Percentiles rank a stretch among this genome's conserved stretches.
Evolutionary conservation across 2,113 vertebrate genomes (phyloP).

Genomic region (Pelodiscus sinensis): DNA sequence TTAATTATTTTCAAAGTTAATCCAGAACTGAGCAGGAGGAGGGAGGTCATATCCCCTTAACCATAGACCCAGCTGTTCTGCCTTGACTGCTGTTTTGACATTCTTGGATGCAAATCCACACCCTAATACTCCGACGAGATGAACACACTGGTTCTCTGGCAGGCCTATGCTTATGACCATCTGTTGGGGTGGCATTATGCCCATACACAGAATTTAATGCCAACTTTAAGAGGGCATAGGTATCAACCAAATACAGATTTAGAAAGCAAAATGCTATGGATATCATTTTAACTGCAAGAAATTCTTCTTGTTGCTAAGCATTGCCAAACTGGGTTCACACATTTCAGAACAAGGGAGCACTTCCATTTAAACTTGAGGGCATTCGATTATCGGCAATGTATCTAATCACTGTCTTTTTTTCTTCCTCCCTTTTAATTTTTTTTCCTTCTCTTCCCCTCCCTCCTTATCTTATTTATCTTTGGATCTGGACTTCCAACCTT

Average conservation of each 20-base stretch:
- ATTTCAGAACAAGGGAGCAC: neutral
- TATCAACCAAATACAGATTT: constrained; percentile 34
- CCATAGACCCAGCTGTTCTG: constrained; percentile 17
- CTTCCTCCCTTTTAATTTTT: too few species aligned
- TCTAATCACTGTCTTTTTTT: neutral
- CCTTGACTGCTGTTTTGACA: constrained; percentile 53
- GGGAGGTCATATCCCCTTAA: neutral
- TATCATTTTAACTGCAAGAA: neutral
- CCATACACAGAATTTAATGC: constrained; percentile 13
- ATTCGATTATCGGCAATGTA: neutral
- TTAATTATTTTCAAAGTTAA: neutral
- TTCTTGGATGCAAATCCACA: constrained; percentile 13
- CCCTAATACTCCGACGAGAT: constrained; percentile 41
- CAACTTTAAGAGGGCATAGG: constrained; percentile 34
- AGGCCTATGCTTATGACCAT: constrained; percentile 23
- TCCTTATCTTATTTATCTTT: too few species aligned
- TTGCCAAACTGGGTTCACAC: neutral
- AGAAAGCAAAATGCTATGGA: neutral
- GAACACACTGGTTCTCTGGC: constrained; percentile 53
- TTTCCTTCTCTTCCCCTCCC: too few species aligned
- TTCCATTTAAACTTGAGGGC: neutral
- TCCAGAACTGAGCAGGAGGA: neutral
- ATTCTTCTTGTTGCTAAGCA: neutral
- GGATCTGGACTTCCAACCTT: too few species aligned
- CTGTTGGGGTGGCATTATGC: constrained; percentile 58